These are phyloP conservation scores for Dryas iulia DNA, from an alignment of 1,140 invertebrate species.

Conservation along the genomic window DNA sequence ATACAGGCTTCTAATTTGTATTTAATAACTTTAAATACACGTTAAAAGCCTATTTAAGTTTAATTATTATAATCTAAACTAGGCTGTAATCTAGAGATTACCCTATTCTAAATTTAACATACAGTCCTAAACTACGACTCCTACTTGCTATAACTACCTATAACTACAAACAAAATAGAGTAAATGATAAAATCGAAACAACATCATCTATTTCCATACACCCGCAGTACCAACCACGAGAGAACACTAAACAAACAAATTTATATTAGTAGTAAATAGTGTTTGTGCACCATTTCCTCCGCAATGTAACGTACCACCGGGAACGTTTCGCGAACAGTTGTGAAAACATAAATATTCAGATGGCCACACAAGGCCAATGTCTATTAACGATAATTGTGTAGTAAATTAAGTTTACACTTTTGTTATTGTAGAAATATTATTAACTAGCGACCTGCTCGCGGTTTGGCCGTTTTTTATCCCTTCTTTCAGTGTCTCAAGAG, in stretches of 20 bases:
- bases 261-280: background rate
- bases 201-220: background rate
- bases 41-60: no score
- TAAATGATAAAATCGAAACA: background rate
- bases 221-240: background rate
- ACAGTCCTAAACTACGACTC: no score
- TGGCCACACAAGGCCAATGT: slow-evolving; percentile 9
- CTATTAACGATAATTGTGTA: background rate
- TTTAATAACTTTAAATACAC: no score
- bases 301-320: background rate
- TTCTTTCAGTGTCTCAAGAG: no score
- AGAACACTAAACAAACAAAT: background rate
- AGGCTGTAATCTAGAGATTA: no score
- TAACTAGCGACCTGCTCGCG: no score
- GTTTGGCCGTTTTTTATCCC: no score
- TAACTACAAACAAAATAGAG: background rate
- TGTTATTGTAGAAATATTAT: no score
- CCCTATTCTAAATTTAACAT: no score
- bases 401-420: background rate
- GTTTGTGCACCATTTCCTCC: background rate
- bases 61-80: no score
- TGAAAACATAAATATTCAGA: background rate
- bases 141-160: no score
- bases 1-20: no score
- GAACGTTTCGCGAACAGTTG: background rate